Conservation (phyloP, 1,140 invertebrate genomes). For the Probaryconus sp. region DNA sequence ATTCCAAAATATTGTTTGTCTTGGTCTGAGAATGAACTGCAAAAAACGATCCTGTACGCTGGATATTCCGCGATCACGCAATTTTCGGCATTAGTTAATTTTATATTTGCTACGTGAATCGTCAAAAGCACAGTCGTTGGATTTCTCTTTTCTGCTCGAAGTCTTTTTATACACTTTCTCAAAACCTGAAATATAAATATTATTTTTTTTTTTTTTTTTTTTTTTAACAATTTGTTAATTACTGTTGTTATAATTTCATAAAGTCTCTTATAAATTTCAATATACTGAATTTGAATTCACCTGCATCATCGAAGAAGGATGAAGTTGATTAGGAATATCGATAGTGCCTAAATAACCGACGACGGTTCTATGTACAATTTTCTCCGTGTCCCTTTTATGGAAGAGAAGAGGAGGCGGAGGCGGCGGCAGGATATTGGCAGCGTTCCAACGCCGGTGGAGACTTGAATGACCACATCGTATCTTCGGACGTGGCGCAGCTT, state of each 20-base stretch:
- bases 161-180: slow-evolving; percentile 89
- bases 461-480: slow-evolving; percentile 67
- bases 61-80: slow-evolving; percentile 89
- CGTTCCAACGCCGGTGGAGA: slow-evolving; percentile 74
- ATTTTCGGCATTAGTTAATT: slow-evolving; percentile 85
- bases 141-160: slow-evolving; percentile 92
- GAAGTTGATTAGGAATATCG: slow-evolving; percentile 93
- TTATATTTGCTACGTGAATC: slow-evolving; percentile 87
- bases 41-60: slow-evolving; percentile 90
- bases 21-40: slow-evolving; percentile 92
- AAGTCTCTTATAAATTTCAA: too few relatives aligned
- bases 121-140: slow-evolving; percentile 92
- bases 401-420: slow-evolving; percentile 74
- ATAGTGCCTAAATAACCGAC: slow-evolving; percentile 97
- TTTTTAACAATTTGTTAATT: background rate
- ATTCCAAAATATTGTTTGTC: slow-evolving; percentile 95
- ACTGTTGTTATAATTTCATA: too few relatives aligned
- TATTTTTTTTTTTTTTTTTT: too few relatives aligned
- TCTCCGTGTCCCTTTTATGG: slow-evolving; percentile 77
- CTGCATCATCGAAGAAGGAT: slow-evolving; percentile 86
- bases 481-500: slow-evolving; percentile 58
- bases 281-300: too few relatives aligned
- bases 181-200: slow-evolving; percentile 77
- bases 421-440: slow-evolving; percentile 71
- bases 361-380: slow-evolving; percentile 88